Conservation (phyloP, 2,113 vertebrate genomes). For the Neogobius melanostomus region DNA sequence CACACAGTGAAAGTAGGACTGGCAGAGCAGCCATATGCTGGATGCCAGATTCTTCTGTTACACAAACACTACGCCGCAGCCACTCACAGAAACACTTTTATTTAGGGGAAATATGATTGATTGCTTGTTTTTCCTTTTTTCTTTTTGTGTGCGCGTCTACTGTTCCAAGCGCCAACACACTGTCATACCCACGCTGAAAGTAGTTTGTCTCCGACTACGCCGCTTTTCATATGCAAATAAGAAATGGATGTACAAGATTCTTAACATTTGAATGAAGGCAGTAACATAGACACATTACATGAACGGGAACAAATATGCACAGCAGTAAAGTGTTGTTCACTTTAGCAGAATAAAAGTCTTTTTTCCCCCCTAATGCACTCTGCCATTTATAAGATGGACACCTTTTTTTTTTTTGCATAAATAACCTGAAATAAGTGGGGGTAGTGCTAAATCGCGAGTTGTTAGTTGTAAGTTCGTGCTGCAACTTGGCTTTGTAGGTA, state of each 20-base stretch:
- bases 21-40: slow-evolving; percentile 59
- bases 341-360: not conserved
- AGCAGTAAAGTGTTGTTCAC: not conserved
- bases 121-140: slow-evolving; percentile 29
- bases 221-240: slow-evolving; percentile 6
- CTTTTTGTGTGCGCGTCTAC: slow-evolving; percentile 1
- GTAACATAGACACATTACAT: not conserved
- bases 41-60: slow-evolving; percentile 51
- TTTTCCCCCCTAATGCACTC: not conserved
- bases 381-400: too few relatives aligned
- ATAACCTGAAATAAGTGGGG: too few relatives aligned
- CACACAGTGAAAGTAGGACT: slow-evolving; percentile 66
- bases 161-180: slow-evolving; percentile 1
- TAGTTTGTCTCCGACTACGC: not conserved
- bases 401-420: too few relatives aligned
- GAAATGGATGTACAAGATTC: not conserved
- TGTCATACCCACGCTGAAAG: slow-evolving; percentile 14
- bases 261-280: not conserved
- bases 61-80: slow-evolving; percentile 24
- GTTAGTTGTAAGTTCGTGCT: too few relatives aligned
- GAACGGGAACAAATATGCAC: not conserved
- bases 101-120: slow-evolving; percentile 32
- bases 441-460: too few relatives aligned
- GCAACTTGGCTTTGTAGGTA: too few relatives aligned
- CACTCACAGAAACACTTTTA: slow-evolving; percentile 16